Base-by-base conservation (phyloP, 2,113 vertebrate genomes). In the Anhinga rufa region DNA sequence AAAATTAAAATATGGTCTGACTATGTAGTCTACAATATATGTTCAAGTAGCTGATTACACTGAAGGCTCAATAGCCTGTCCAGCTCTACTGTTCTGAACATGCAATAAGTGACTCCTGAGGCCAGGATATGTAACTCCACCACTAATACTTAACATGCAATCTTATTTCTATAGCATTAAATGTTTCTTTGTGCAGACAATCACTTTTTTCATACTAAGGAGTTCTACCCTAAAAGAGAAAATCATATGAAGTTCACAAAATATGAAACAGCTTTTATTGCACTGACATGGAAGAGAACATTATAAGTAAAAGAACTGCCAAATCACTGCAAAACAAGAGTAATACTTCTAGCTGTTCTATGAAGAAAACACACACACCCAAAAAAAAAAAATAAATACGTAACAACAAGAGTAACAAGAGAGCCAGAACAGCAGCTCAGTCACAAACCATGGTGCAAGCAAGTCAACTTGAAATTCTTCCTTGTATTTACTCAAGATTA, bases 391-490 rank as follows among this genome's bases (percentile, higher is more conserved):
- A 40, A 40, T n/a, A 78, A 54, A 4, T 26, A 52, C 8, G 9
- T 10, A 7, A 36, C 24, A 77, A 57, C 24, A 77, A 57, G 52
- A 90, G 61, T 49, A 48, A n/a, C 32, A 86, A 34, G 55, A 82
- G 28, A 68, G 20, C 13, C 25, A 54, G 70, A 86, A 87, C 17
- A 70, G 54, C 81, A 90, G 48, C 57, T 77, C 70, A 82, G 32
- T 34, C 86, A 74, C 58, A 87, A 75, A 68, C 20, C 16, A 31
- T 12, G 9, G 21, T 15, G 44, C 34, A 79, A 86, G 18, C 31
- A 79, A 86, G 18, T 72, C 70, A 95, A n/a, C 87, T 69, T 90
- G 90, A 95, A 96, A 91, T 91, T 94, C 84, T 80, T 90, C 75
- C 84, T 70, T 29, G 12, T 93, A 49, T 94, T 93, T 96, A 90